A percentile compares a stretch with the other conserved stretches of the same genome.
Evolutionary conservation across 1,140 invertebrate genomes (phyloP).

Genomic region (Drosophila pruinosa): DNA sequence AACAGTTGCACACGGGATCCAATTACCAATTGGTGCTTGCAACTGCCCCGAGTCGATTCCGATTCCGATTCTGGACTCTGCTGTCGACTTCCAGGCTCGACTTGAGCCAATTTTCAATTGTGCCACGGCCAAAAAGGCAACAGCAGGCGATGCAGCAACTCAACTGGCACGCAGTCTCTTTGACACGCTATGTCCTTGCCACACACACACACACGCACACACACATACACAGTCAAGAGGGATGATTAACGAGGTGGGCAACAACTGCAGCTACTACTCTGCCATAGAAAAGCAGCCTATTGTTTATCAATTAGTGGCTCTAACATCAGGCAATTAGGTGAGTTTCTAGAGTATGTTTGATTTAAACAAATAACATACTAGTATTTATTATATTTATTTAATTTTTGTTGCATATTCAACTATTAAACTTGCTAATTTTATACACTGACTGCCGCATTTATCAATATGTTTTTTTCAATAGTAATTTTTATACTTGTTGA

Average conservation of each 20-base stretch:
- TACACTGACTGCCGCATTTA: no score
- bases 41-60: slow-evolving; percentile 7
- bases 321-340: no score
- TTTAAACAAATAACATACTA: no score
- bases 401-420: no score
- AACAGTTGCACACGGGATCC: slow-evolving; percentile 77
- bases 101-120: slow-evolving; percentile 73
- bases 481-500: no score
- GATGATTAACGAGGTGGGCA: slow-evolving; percentile 22
- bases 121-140: slow-evolving; percentile 68
- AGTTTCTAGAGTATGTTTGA: no score
- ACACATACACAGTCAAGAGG: neutral
- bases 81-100: slow-evolving; percentile 7
- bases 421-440: no score
- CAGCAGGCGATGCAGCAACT: slow-evolving; percentile 62
- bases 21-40: slow-evolving; percentile 50
- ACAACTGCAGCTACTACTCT: neutral
- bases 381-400: no score
- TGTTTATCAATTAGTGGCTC: no score
- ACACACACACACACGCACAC: no score
- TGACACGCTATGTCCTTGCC: slow-evolving; percentile 32
- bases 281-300: no score
- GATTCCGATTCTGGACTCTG: slow-evolving; percentile 5
- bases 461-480: no score
- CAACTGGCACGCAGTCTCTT: slow-evolving; percentile 42